phyloP scores from a whole-genome alignment of 2,888 invertebrate species.

The Arctia plantaginis region DNA sequence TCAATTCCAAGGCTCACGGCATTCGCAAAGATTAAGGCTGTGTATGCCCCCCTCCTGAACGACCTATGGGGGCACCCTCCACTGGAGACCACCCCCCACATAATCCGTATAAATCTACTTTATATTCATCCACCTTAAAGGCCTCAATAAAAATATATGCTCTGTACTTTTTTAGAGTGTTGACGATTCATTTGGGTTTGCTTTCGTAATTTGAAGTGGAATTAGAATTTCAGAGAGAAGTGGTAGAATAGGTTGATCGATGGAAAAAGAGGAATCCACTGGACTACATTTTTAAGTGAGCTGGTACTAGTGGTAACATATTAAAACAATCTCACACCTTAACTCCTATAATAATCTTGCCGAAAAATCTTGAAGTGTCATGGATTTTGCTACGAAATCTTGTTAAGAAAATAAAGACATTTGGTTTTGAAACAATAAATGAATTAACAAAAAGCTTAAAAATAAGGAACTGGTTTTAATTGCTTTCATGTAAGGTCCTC shows the following conservation, averaged over 20 bases:
- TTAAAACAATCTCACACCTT: no score
- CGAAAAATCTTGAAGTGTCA: no score
- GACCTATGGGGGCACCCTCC: conserved; percentile 51
- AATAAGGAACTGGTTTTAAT: not conserved
- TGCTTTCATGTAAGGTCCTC: no score
- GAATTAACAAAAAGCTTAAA: not conserved
- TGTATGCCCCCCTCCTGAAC: conserved; percentile 58
- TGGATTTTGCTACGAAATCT: not conserved
- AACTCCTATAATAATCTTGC: no score
- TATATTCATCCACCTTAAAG: conserved; percentile 86
- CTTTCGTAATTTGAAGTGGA: conserved; percentile 18
- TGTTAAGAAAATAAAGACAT: not conserved
- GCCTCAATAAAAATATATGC: conserved; percentile 80
- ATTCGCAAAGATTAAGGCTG: conserved; percentile 81
- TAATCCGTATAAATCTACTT: conserved; percentile 85
- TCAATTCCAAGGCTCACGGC: conserved; percentile 82
- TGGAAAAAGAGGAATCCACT: not conserved
- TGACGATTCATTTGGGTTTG: conserved; percentile 50
- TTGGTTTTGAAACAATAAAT: not conserved
- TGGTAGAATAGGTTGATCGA: not conserved
- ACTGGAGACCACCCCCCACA: conserved; percentile 63
- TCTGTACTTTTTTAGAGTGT: conserved; percentile 68
- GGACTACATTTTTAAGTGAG: no score
- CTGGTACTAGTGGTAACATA: no score
- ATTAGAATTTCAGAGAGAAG: not conserved